Evolutionary conservation across 2,797 vertebrate genomes (phyloP), one percentile per base, ranked within the genome.

Genomic region (Tokudaia muenninki): DNA sequence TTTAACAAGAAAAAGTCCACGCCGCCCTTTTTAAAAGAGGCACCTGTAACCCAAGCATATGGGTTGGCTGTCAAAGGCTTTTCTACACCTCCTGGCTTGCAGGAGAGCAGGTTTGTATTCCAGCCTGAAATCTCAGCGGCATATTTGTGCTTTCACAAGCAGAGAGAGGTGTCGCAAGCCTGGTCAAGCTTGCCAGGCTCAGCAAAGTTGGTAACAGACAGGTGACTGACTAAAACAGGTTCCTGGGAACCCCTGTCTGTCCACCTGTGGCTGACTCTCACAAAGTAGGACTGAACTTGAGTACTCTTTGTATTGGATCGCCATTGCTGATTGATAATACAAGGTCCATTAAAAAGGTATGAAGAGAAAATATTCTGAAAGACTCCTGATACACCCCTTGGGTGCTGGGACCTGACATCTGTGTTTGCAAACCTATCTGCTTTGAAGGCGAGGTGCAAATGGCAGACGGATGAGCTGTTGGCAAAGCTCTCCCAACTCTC

Each of bases 81-180:
- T 95, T 44, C 70, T 59, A 55, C 63, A 47, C 50, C 72, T 29
- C n/a, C 19, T 74, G 87, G 95, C 59, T 50, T 34, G 7, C 1
- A 24, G 90, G 61, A 75, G 70, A 87, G 63, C 95, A 91, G 92
- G 94, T 96, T 91, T 94, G 82, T 82, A 55, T 21, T 50, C 26
- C 34, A 7, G 37, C 70, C 65, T 75, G 94, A 94, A 91, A 41
- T 67, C 77, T 91, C 74, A 72, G 90, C 61, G 47, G 63, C 74
- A 47, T 4, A 0, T 87, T 80, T 78, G 37, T 70, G 91, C 94
- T 92, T 94, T 90, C 67, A 16, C 91, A 92, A 97, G 96, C 94
- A 94, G 50, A 13, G 21, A 14, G 70, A 37, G 59, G 44, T 95
- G 95, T 90, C 31, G 94, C 92, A 97, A 97, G 79, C 70, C 59